Conservation (phyloP, 2,888 invertebrate species). For the Torymus auratus region DNA sequence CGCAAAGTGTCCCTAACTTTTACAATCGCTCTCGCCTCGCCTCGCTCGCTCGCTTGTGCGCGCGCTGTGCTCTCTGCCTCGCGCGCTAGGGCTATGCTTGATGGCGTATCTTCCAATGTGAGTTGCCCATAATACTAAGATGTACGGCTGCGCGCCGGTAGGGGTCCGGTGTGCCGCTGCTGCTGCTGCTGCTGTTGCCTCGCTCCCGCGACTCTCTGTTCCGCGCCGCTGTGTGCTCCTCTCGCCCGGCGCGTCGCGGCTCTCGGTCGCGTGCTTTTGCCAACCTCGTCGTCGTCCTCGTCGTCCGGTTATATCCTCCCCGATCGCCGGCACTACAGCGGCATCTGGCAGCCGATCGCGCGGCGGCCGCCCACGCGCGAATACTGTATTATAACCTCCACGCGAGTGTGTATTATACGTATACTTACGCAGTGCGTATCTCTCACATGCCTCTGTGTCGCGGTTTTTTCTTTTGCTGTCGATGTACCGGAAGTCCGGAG, state of each 20-base stretch:
- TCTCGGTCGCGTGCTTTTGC: not conserved
- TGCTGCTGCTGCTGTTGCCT: conserved; percentile 58
- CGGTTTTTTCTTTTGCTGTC: too few species aligned
- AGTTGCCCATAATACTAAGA: conserved; percentile 82
- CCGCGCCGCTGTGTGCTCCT: not conserved
- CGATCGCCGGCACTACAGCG: not conserved
- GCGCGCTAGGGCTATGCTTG: conserved; percentile 79
- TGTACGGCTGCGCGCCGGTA: conserved; percentile 82
- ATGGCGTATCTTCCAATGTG: conserved; percentile 84
- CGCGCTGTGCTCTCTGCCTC: conserved; percentile 74
- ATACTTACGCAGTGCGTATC: too few species aligned
- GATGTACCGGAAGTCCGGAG: too few species aligned
- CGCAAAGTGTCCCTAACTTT: conserved; percentile 82
- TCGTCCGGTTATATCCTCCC: too few species aligned
- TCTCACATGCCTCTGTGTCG: too few species aligned
- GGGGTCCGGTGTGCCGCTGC: conserved; percentile 67
- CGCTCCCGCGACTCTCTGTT: conserved; percentile 46
- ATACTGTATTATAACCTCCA: too few species aligned
- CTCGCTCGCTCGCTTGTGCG: conserved; percentile 73
- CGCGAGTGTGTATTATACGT: too few species aligned
- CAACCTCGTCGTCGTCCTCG: not conserved
- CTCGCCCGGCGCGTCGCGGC: not conserved
- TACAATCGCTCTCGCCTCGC: conserved; percentile 79
- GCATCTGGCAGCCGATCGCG: not conserved
- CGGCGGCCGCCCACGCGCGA: not conserved